Evolutionary conservation across 2,888 invertebrate species (phyloP).

Genomic region (Cryptus armator): DNA sequence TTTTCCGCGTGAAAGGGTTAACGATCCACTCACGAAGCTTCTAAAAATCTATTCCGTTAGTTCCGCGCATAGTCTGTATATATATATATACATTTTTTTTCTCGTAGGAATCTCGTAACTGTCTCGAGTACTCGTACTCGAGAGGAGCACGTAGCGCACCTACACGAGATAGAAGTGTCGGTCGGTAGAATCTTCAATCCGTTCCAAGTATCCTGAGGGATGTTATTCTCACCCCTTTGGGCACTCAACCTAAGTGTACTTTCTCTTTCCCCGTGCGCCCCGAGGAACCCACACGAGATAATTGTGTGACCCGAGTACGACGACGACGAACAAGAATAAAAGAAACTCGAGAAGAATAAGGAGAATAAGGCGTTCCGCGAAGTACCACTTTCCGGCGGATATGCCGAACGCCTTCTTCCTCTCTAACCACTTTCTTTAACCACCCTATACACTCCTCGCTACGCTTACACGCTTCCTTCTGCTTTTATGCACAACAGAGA

Average conservation of each 20-base stretch:
- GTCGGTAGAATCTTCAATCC: conserved; percentile 37
- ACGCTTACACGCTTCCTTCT: neutral
- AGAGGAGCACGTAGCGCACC: conserved; percentile 26
- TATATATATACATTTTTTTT: neutral
- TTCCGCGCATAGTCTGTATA: neutral
- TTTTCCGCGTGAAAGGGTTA: neutral
- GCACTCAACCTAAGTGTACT: conserved; percentile 44
- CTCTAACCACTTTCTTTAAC: conserved; percentile 38
- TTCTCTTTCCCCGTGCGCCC: conserved; percentile 1
- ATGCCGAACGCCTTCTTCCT: conserved; percentile 63
- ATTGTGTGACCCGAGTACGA: conserved; percentile 37
- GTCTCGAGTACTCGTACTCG: conserved; percentile 53
- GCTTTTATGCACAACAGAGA: neutral
- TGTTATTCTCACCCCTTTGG: conserved; percentile 45
- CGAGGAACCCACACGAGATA: conserved; percentile 30
- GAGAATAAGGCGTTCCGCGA: conserved; percentile 23
- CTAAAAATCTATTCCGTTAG: neutral
- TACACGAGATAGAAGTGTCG: conserved; percentile 8
- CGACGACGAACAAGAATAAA: conserved; percentile 17
- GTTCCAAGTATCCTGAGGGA: conserved; percentile 42
- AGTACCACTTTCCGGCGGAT: conserved; percentile 62
- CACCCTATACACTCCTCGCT: conserved; percentile 1
- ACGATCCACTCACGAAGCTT: neutral
- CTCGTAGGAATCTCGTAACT: conserved; percentile 41
- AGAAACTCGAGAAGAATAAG: conserved; percentile 40